These are phyloP conservation scores for Meteorus colon DNA, from an alignment of 2,888 invertebrate species.

Conservation along the genomic window DNA sequence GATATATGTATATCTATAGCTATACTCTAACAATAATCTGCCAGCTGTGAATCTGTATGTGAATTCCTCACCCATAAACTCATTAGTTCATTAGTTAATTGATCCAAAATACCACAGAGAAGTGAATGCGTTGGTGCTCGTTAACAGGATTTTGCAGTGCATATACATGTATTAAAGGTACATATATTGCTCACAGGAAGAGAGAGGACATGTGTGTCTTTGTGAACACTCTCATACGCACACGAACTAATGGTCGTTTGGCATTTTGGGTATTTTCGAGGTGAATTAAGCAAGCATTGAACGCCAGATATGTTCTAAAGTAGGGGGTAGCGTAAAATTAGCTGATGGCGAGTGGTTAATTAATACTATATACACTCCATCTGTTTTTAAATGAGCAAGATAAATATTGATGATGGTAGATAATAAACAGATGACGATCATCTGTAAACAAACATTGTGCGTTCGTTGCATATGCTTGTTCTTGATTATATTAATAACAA, in stretches of 20 bases:
- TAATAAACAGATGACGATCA: not conserved
- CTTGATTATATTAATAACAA: too few species aligned
- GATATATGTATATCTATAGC: not conserved
- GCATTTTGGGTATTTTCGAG: conserved; percentile 62
- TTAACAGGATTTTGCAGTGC: conserved; percentile 27
- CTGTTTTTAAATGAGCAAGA: not conserved
- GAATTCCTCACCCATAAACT: conserved; percentile 59
- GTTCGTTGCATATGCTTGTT: too few species aligned
- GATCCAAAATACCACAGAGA: conserved; percentile 62
- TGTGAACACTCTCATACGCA: conserved; percentile 54
- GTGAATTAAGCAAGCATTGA: conserved; percentile 54
- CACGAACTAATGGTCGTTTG: conserved; percentile 69
- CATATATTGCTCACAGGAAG: not conserved
- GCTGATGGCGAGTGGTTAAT: not conserved
- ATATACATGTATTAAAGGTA: conserved; percentile 17
- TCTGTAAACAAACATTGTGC: not conserved
- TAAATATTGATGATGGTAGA: not conserved
- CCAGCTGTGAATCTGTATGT: conserved; percentile 33
- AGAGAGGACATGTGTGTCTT: conserved; percentile 36
- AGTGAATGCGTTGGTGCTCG: conserved; percentile 39
- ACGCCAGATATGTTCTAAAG: conserved; percentile 17
- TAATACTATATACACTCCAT: too few species aligned
- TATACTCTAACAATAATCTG: not conserved
- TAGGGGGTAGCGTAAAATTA: conserved; percentile 16
- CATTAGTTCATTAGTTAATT: conserved; percentile 71